Evolutionary conservation across 2,888 invertebrate genomes (phyloP).

Genomic region (Cheilosia soror): DNA sequence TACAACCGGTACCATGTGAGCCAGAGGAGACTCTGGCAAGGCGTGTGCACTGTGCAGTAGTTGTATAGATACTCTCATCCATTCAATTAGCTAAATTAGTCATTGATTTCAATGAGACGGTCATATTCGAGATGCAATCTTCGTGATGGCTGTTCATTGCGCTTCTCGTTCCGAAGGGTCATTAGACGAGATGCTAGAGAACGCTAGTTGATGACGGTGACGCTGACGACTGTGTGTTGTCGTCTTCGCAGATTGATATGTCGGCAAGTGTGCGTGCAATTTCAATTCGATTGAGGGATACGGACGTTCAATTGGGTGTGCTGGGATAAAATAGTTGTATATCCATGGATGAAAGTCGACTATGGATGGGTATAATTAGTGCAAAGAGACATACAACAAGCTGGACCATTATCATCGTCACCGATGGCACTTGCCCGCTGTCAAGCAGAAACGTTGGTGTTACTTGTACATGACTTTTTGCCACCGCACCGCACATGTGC

Average conservation of each 20-base stretch:
- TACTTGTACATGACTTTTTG: slow-evolving; percentile 7
- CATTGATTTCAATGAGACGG: slow-evolving; percentile 76
- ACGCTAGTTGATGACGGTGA: slow-evolving; percentile 21
- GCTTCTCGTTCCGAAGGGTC: slow-evolving; percentile 22
- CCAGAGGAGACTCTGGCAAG: slow-evolving; percentile 22
- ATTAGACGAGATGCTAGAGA: slow-evolving; percentile 28
- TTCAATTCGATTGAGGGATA: slow-evolving; percentile 35
- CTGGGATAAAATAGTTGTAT: slow-evolving; percentile 14
- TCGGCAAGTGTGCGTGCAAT: slow-evolving; percentile 42
- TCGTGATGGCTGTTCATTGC: slow-evolving; percentile 31
- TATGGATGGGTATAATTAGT: slow-evolving; percentile 58
- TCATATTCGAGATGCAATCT: slow-evolving; percentile 65
- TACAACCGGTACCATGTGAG: slow-evolving; percentile 56
- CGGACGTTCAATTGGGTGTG: slow-evolving; percentile 26
- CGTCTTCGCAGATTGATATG: slow-evolving; percentile 45
- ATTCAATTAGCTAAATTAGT: slow-evolving; percentile 76
- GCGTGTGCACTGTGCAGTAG: neutral
- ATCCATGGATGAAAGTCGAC: slow-evolving; percentile 32
- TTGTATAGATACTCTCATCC: slow-evolving; percentile 65
- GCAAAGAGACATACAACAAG: slow-evolving; percentile 24
- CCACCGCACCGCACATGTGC: slow-evolving; percentile 24
- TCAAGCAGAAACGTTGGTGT: slow-evolving; percentile 24
- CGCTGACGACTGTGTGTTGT: slow-evolving; percentile 16
- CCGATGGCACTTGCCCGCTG: slow-evolving; percentile 56
- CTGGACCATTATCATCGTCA: slow-evolving; percentile 22